Evolutionary conservation across 2,113 vertebrate species (phyloP), one percentile per base, ranked within the genome.

Genomic region (Gasterosteus aculeatus): DNA sequence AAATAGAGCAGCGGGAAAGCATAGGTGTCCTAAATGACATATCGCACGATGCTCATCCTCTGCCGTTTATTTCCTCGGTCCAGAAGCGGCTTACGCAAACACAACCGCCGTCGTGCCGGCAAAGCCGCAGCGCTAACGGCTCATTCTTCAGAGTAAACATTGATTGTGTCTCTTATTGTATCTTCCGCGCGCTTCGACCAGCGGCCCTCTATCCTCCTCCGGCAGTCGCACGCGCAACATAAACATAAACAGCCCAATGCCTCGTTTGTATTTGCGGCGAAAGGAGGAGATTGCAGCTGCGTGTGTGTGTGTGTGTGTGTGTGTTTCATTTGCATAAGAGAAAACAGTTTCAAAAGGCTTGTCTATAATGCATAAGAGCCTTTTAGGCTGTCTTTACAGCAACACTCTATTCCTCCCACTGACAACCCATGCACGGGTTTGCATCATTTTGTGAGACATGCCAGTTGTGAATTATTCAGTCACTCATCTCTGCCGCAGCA

Each of bases 401-500:
- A 87, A 90, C 86, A 91, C 84, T 87, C 84, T 82, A 83, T 90
- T 92, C 89, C 85, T 87, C 87, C 90, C 81, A 86, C 91, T 91
- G 89, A 93, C 92, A 94, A 93, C 86, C 88, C 86, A 75, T 85
- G 82, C 85, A 85, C 53, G 76, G 87, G 91, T 92, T 92, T 87
- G 90, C 91, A 90, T 93, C 92, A 95, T 93, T 94, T 93, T 92
- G 92, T 88, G 92, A 89, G 91, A 89, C 90, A 92, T 72, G 89
- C 87, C 91, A 86, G 85, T 91, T 93, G 71, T 96, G 92, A 96
- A 95, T 95, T 94, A 95, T 96, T 95, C 93, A 96, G 92, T 82
- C 84, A 86, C 81, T 94, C 90, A 71, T 93, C 90, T 92, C 87
- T 74, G 89, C 80, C 88, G 82, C 84, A 63, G 85, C 89, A 71